Evolutionary conservation across 2,113 vertebrate genomes (phyloP).

Genomic region (Verasper variegatus): DNA sequence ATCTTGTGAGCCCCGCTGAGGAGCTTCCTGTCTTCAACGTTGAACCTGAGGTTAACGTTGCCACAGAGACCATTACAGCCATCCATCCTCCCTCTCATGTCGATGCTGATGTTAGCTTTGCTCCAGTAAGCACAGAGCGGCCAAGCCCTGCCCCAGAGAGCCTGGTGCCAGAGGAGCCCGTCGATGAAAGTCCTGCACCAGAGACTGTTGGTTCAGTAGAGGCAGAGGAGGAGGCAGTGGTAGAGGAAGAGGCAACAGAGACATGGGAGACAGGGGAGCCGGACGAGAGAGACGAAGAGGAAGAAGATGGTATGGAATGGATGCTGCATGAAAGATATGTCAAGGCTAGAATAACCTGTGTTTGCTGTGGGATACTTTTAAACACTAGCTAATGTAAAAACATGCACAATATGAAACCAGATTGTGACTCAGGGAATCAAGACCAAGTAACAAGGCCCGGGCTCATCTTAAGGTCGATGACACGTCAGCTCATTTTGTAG

Average conservation of each 20-base stretch:
- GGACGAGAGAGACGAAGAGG: conserved; percentile 44
- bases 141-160: conserved; percentile 22
- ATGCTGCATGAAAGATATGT: background rate
- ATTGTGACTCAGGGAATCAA: too few species aligned
- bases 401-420: too few species aligned
- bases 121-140: conserved; percentile 33
- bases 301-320: conserved; percentile 62
- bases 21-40: conserved; percentile 22
- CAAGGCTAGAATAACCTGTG: background rate
- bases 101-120: conserved; percentile 34
- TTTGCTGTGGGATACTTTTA: too few species aligned
- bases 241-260: conserved; percentile 28
- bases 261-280: conserved; percentile 30
- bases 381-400: too few species aligned
- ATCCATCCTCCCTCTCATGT: conserved; percentile 15
- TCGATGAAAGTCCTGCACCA: conserved; percentile 23
- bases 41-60: conserved; percentile 33
- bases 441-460: too few species aligned
- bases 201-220: conserved; percentile 47
- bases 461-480: too few species aligned
- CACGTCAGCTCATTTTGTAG: too few species aligned
- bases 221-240: conserved; percentile 37
- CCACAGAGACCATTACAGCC: conserved; percentile 58
- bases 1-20: conserved; percentile 11
- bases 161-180: conserved; percentile 15